A percentile compares a stretch with the other conserved stretches of the same genome.
Conservation (phyloP, 2,113 vertebrate species). For the Rousettus leschenaultii region DNA sequence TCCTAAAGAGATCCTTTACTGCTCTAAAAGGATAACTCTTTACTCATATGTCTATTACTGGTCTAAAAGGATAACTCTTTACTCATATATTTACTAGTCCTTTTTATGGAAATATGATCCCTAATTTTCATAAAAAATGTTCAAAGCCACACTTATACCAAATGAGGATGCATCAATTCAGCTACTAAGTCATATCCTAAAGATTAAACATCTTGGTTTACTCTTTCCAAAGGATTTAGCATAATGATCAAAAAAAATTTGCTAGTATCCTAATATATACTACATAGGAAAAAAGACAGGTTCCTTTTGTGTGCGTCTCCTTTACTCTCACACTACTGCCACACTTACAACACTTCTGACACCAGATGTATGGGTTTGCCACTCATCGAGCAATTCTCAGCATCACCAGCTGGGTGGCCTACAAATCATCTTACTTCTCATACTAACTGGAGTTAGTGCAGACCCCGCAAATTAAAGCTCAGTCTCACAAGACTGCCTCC, state of each 20-base stretch:
- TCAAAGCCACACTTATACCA: background rate
- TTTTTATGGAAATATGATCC: background rate
- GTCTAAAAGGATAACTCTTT: too few relatives aligned
- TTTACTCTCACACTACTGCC: background rate
- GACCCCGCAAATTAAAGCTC: background rate
- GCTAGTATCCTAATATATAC: too few relatives aligned
- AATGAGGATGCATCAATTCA: background rate
- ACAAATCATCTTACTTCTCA: background rate
- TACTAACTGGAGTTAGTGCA: background rate
- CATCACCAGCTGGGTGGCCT: background rate
- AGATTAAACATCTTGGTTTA: background rate
- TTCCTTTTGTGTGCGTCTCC: background rate
- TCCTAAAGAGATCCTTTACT: background rate
- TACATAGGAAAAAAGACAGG: background rate
- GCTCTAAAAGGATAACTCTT: background rate
- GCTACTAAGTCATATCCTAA: background rate
- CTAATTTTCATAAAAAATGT: background rate
- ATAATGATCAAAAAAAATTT: background rate
- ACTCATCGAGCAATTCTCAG: background rate
- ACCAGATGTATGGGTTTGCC: too few relatives aligned
- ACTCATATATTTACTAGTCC: too few relatives aligned
- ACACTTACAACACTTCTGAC: background rate
- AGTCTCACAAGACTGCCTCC: background rate
- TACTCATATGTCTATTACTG: too few relatives aligned
- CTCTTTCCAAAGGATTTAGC: background rate